phyloP scores from a whole-genome alignment of 2,797 vertebrate species.

The Anableps anableps region DNA sequence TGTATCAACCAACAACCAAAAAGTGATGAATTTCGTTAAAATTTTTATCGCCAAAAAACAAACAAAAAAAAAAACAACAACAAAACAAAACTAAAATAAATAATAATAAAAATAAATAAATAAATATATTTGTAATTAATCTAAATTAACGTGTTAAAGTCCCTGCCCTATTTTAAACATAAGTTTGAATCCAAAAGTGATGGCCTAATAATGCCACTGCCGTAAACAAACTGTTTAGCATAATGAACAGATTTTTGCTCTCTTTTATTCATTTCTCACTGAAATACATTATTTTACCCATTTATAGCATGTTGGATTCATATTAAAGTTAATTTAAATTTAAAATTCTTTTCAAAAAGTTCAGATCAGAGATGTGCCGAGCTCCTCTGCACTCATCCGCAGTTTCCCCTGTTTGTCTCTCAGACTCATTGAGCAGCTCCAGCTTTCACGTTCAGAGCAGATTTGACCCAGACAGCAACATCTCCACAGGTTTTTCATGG shows the following conservation, averaged over 20 bases:
- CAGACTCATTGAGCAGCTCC: not conserved
- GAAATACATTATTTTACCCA: too few relatives aligned
- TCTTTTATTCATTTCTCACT: too few relatives aligned
- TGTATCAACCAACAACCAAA: not conserved
- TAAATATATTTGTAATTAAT: not conserved
- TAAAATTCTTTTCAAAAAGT: too few relatives aligned
- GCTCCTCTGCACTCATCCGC: not conserved
- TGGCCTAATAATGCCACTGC: too few relatives aligned
- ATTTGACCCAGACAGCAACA: not conserved
- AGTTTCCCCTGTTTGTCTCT: not conserved
- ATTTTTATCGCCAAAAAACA: not conserved
- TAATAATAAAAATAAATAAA: too few relatives aligned
- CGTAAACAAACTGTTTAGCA: not conserved
- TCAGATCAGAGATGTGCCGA: too few relatives aligned
- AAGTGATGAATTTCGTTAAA: not conserved
- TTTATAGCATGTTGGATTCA: too few relatives aligned
- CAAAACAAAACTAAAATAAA: too few relatives aligned
- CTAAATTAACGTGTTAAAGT: not conserved
- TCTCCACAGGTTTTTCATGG: not conserved
- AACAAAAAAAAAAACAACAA: too few relatives aligned
- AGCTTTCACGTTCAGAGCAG: not conserved
- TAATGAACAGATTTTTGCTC: not conserved
- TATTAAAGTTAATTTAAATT: not conserved
- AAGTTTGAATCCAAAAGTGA: not conserved
- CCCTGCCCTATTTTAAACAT: not conserved